These are phyloP conservation scores for Jacana jacana DNA, from an alignment of 2,113 vertebrate genomes.

Conservation along the genomic window DNA sequence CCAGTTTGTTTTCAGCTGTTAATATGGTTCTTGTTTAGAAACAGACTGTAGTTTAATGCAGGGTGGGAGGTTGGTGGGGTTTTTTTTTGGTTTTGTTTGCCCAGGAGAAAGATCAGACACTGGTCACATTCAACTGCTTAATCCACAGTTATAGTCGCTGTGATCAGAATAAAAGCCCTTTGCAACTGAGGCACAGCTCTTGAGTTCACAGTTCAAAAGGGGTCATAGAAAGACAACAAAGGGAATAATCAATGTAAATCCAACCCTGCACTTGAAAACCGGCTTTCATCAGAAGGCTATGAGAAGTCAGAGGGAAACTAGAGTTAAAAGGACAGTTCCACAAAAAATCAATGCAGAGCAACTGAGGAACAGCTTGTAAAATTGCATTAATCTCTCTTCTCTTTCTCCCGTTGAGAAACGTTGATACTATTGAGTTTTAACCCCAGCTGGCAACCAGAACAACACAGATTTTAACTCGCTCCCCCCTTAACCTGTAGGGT, in stretches of 20 bases:
- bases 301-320: not conserved
- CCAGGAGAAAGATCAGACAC: not conserved
- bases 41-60: not conserved
- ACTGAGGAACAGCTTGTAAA: not conserved
- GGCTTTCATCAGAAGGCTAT: not conserved
- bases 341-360: not conserved
- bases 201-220: not conserved
- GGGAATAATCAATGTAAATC: slow-evolving; percentile 9
- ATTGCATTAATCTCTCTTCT: not conserved
- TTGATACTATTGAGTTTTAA: not conserved
- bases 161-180: not conserved
- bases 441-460: not conserved
- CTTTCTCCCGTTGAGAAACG: not conserved
- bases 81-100: not conserved
- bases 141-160: not conserved
- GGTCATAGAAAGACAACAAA: not conserved
- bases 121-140: not conserved
- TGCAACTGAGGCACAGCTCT: not conserved
- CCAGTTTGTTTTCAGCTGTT: not conserved
- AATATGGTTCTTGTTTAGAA: not conserved
- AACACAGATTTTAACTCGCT: not conserved
- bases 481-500: not conserved
- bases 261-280: not conserved
- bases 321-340: not conserved
- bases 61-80: not conserved